A percentile compares a stretch with the other conserved stretches of the same genome.
These are phyloP conservation scores for Eueides isabella DNA, from an alignment of 1,140 invertebrate genomes.

Conservation along the genomic window DNA sequence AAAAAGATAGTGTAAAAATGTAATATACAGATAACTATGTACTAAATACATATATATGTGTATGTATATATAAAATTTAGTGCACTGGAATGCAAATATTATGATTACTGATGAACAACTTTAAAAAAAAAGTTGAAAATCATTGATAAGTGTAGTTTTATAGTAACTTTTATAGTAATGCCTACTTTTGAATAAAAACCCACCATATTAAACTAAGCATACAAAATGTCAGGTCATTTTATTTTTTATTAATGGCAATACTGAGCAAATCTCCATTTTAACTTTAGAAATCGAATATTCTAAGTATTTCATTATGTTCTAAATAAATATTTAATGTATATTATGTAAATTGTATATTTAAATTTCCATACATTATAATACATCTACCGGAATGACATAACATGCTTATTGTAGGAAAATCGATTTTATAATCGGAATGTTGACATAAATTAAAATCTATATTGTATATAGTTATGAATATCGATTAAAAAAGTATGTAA, in stretches of 20 bases:
- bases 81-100: not conserved
- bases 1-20: not conserved
- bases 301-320: not conserved
- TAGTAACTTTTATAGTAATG: not conserved
- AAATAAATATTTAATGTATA: not conserved
- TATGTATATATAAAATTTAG: constrained; percentile 4
- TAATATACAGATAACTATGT: too few relatives aligned
- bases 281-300: not conserved
- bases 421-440: not conserved
- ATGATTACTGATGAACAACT: not conserved
- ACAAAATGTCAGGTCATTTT: not conserved
- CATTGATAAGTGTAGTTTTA: constrained; percentile 1
- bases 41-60: constrained; percentile 10
- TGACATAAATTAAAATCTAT: not conserved
- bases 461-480: not conserved
- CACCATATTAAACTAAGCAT: not conserved
- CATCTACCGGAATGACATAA: not conserved
- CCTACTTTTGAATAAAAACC: not conserved
- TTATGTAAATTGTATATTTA: constrained; percentile 9
- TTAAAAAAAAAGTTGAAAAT: constrained; percentile 1
- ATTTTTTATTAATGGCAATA: not conserved
- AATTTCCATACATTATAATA: not conserved
- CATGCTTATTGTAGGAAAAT: not conserved
- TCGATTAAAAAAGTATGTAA: not conserved
- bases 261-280: not conserved